Base-by-base conservation (phyloP, 2,888 invertebrate genomes). In the Phortica magna region DNA sequence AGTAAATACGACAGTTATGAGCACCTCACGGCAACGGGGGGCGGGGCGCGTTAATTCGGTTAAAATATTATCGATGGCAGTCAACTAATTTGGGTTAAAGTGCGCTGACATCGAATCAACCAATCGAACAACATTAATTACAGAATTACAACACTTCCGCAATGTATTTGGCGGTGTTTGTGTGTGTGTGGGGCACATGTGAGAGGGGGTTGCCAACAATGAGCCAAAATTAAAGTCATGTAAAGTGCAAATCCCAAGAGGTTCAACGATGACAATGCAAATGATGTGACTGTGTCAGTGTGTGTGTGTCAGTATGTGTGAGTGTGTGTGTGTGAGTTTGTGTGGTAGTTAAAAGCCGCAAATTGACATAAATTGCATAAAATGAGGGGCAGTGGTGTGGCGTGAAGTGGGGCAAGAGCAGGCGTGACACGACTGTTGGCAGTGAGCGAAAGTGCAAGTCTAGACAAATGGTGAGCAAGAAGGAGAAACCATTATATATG, bases 341-440 rank as follows among this genome's bases (percentile, higher is more conserved):
- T 76, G 77, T 81, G 79, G 77, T 77, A 79, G 81, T 78, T 43
- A 67, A 67, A 67, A 67, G 67, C 67, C 43, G 42, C 42, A 67
- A 43, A 67, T 67, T 67, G 67, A 67, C 67, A 67, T 67, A 67
- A 67, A 67, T 67, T 67, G 67, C 6, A 41, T 67, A 43, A 67
- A 42, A 43, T n/a, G n/a, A n/a, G n/a, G n/a, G n/a, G n/a, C n/a
- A n/a, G n/a, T n/a, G n/a, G n/a, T n/a, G n/a, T n/a, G n/a, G n/a
- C n/a, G n/a, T 17, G n/a, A 22, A 43, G 68, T 43, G 43, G 43
- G 9, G 43, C 17, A 43, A 19, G 70, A 22, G 67, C 17, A 48
- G 64, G 61, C 31, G 31, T 31, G n/a, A n/a, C n/a, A n/a, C n/a
- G n/a, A n/a, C n/a, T n/a, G 31, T 31, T 3, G 31, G 19, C 48